phyloP scores from a whole-genome alignment of 2,797 vertebrate genomes.

The Acomys russatus region DNA sequence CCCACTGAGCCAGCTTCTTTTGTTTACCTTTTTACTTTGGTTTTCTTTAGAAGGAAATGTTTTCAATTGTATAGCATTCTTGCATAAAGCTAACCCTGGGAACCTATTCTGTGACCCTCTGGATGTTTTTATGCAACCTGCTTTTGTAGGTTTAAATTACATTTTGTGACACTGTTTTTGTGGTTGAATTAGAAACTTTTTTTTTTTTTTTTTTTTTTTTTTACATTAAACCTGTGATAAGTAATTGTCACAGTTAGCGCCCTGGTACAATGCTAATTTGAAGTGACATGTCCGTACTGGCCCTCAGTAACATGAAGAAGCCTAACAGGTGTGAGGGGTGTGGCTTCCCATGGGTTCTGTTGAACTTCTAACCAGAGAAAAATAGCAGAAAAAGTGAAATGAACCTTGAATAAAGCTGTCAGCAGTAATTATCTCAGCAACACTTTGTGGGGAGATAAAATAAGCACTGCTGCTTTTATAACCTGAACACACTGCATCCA shows the following conservation, averaged over 20 bases:
- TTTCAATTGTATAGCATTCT: constrained; percentile 78
- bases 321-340: constrained; percentile 94
- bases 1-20: background rate
- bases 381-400: constrained; percentile 93
- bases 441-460: constrained; percentile 92
- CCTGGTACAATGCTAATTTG: constrained; percentile 90
- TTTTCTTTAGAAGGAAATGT: constrained; percentile 79
- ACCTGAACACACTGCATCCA: constrained; percentile 88
- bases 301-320: constrained; percentile 91
- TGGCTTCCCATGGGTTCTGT: constrained; percentile 90
- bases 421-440: constrained; percentile 98
- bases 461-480: constrained; percentile 90
- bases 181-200: constrained; percentile 92
- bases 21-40: constrained; percentile 76
- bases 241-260: constrained; percentile 92
- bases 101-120: constrained; percentile 83
- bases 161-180: constrained; percentile 91
- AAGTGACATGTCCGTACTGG: constrained; percentile 91
- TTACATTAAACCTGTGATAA: constrained; percentile 91
- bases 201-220: constrained; percentile 83
- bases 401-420: constrained; percentile 98
- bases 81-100: constrained; percentile 84
- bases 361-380: constrained; percentile 92
- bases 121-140: constrained; percentile 87
- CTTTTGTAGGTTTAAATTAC: constrained; percentile 91